These are phyloP conservation scores for Rana temporaria DNA, from an alignment of 2,113 vertebrate genomes.

Conservation along the genomic window DNA sequence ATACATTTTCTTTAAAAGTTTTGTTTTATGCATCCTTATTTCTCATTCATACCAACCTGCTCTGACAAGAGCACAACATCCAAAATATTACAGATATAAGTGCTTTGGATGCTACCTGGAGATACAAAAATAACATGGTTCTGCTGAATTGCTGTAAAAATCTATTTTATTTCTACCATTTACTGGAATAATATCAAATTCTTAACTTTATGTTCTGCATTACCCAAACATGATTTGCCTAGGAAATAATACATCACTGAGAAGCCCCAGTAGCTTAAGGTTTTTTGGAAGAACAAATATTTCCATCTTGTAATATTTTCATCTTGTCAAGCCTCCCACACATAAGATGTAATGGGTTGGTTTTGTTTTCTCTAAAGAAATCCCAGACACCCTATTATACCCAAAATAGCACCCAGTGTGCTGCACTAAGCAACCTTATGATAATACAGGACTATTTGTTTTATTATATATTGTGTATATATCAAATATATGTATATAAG, in stretches of 20 bases:
- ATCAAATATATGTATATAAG: too few species aligned
- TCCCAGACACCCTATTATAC: too few species aligned
- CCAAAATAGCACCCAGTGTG: too few species aligned
- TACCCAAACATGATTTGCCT: neutral
- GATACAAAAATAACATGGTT: neutral
- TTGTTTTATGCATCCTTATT: too few species aligned
- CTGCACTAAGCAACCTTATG: too few species aligned
- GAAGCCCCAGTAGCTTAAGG: neutral
- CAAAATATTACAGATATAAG: neutral
- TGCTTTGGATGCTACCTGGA: neutral
- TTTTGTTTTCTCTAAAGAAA: neutral
- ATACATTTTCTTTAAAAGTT: too few species aligned
- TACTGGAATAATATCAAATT: neutral
- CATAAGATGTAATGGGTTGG: neutral
- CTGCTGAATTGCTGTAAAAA: constrained; percentile 3
- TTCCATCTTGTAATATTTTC: neutral
- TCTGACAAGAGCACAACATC: neutral
- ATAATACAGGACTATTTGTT: too few species aligned
- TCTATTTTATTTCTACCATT: neutral
- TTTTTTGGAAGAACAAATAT: constrained; percentile 15
- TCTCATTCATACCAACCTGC: too few species aligned
- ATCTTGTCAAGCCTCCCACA: neutral
- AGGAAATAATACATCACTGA: neutral
- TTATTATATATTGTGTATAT: too few species aligned
- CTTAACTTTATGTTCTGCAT: neutral